Conservation (phyloP, 2,113 vertebrate species). For the Phalacrocorax pelagicus region DNA sequence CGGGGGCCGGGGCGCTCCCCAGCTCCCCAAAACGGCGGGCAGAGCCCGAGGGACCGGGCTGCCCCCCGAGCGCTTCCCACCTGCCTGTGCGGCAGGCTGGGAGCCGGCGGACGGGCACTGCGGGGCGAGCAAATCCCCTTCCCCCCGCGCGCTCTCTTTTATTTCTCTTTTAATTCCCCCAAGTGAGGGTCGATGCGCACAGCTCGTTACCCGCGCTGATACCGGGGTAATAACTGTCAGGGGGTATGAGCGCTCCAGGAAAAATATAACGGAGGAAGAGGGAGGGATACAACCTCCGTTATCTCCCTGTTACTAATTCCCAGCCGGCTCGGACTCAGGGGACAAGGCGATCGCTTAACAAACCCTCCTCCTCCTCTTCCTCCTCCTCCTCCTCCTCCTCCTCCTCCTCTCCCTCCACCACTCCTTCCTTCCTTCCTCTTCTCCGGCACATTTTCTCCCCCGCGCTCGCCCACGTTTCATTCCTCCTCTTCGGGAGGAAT, state of each 20-base stretch:
- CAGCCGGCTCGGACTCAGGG: slow-evolving; percentile 21
- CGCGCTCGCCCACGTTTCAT: slow-evolving; percentile 17
- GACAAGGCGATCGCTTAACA: slow-evolving; percentile 51
- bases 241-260: neutral
- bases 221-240: neutral
- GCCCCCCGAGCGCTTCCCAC: neutral
- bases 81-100: neutral
- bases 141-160: neutral
- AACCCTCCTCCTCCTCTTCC: neutral
- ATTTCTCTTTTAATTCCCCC: neutral
- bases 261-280: neutral
- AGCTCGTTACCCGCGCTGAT: neutral
- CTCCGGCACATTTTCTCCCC: slow-evolving; percentile 35
- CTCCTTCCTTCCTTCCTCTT: slow-evolving; percentile 44
- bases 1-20: too few relatives aligned
- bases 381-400: neutral
- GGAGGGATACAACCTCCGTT: slow-evolving; percentile 9
- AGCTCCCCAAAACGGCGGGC: neutral
- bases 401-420: slow-evolving; percentile 29
- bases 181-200: neutral
- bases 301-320: slow-evolving; percentile 46
- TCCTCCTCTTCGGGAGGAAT: slow-evolving; percentile 13
- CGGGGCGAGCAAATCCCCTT: neutral
- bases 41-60: neutral
- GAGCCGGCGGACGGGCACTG: neutral